phyloP scores from a whole-genome alignment of 2,888 invertebrate genomes.

The Ametastegia equiseti region DNA sequence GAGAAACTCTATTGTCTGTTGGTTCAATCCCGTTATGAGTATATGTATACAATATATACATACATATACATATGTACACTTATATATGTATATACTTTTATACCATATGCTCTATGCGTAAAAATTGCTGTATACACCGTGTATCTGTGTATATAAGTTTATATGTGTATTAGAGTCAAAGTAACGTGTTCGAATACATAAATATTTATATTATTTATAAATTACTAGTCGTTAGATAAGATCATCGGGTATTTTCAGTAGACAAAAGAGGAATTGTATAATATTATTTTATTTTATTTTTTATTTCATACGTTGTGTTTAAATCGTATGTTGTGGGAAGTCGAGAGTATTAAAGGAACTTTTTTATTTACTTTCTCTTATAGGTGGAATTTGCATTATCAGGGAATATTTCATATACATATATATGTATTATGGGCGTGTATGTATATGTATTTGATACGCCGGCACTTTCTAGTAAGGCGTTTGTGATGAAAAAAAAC shows the following conservation, averaged over 20 bases:
- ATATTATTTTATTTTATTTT: conserved; percentile 17
- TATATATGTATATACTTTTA: conserved; percentile 49
- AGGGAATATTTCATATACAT: background rate
- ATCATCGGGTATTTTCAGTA: background rate
- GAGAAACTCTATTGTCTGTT: conserved; percentile 20
- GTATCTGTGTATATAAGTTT: conserved; percentile 38
- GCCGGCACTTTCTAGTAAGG: background rate
- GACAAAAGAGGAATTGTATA: conserved; percentile 18
- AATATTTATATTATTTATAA: too few species aligned
- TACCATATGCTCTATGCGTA: too few species aligned
- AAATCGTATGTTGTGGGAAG: background rate
- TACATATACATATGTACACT: conserved; percentile 41
- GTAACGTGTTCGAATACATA: conserved; percentile 23
- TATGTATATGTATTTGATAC: conserved; percentile 9
- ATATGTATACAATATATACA: conserved; percentile 22
- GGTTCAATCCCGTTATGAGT: conserved; percentile 24
- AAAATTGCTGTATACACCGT: too few species aligned
- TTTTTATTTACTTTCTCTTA: conserved; percentile 24
- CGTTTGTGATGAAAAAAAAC: too few species aligned
- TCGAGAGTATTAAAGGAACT: background rate
- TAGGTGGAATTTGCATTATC: conserved; percentile 37
- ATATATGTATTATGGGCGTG: background rate
- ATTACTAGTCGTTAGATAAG: conserved; percentile 17
- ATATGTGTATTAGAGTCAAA: conserved; percentile 49
- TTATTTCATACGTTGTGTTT: background rate